Evolutionary conservation across 1,140 invertebrate genomes (phyloP), one percentile per base, ranked within the genome.

Genomic region (Oryzaephilus surinamensis): DNA sequence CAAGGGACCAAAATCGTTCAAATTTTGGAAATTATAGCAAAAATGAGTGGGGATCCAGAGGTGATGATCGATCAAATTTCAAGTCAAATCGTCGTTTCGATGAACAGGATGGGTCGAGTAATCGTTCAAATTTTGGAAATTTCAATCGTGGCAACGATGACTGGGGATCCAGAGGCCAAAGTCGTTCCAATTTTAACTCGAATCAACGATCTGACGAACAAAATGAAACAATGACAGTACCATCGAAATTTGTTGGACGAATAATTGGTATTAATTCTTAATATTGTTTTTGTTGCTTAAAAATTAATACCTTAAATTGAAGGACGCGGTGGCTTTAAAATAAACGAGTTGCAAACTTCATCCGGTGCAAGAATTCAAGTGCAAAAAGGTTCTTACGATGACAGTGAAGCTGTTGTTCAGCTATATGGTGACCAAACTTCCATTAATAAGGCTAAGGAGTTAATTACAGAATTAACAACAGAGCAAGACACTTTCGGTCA

Each of bases 281-380:
- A 10, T 13, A 17, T 12, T n/a, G 3, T 31, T 3, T 19, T 19
- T 19, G 5, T 12, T 24, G 12, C 7, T 41, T 31, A 19, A 4
- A 16, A 15, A 33, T 18, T 10, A n/a, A 7, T 27, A 28, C 15
- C 15, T 43, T 17, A 18, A 6, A 13, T n/a, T n/a, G n/a, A n/a
- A 47, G 84, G 84, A 0, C 76, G 69, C 62, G 77, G 79, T 21
- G 84, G 84, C 1, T 67, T 63, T 2, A 84, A 81, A 59, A 86
- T 88, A n/a, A 70, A 67, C 50, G 78, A 84, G 48, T 51, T 89
- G 0, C 67, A 84, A 61, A 66, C 67, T n/a, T 56, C 70, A 27
- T 76, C 68, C 51, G 68, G 67, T 2, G 69, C 74, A 15, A 62
- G 50, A 33, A 77, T 80, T 31, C 67, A 52, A 27, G 49, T 60